These are phyloP conservation scores for Eupristina koningsbergeri DNA, from an alignment of 1,140 invertebrate species.

Conservation along the genomic window DNA sequence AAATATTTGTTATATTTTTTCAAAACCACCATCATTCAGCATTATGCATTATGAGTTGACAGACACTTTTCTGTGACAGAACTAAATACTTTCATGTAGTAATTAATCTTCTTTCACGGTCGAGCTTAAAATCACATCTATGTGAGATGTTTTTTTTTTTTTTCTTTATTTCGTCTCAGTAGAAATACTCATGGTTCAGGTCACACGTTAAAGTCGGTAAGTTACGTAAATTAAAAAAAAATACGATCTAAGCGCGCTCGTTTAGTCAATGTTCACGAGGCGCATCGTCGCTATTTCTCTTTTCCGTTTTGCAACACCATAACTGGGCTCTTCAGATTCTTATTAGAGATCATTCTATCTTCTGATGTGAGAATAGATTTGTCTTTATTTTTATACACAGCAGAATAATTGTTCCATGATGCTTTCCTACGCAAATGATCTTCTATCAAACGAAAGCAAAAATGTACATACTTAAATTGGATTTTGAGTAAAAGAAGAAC, in stretches of 20 bases:
- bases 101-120: background rate
- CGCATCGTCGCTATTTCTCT: background rate
- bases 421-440: too few relatives aligned
- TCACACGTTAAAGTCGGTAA: background rate
- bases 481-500: too few relatives aligned
- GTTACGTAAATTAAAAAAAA: conserved; percentile 45
- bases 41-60: background rate
- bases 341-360: too few relatives aligned
- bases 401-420: too few relatives aligned
- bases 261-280: background rate
- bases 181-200: background rate
- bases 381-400: too few relatives aligned
- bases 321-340: background rate
- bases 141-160: background rate
- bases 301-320: background rate
- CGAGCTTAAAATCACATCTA: background rate
- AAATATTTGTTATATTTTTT: background rate
- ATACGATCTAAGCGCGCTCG: conserved; percentile 20
- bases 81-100: background rate
- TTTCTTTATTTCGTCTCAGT: background rate
- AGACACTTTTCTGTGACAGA: background rate
- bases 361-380: too few relatives aligned
- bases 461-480: too few relatives aligned
- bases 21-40: background rate
- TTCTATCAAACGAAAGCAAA: too few relatives aligned